Conservation (phyloP, 2,888 invertebrate genomes). For the Bellardia pandia region DNA sequence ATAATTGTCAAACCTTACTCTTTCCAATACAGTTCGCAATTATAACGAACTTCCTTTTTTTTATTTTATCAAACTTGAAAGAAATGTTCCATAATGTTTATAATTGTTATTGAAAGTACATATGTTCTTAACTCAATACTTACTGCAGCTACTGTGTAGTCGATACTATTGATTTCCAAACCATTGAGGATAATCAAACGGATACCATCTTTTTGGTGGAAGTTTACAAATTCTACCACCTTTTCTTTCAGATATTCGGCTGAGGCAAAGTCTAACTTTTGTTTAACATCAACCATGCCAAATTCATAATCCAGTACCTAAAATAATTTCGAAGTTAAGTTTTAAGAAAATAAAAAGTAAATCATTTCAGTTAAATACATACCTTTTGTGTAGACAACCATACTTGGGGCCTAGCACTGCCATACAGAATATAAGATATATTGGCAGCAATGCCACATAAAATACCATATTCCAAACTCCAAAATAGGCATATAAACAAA, state of each 20-base stretch:
- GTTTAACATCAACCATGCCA: conserved; percentile 88
- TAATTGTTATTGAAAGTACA: background rate
- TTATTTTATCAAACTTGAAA: too few species aligned
- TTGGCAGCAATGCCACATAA: conserved; percentile 92
- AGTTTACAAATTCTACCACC: conserved; percentile 90
- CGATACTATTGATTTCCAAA: conserved; percentile 86
- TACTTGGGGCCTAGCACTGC: conserved; percentile 92
- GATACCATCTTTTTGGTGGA: conserved; percentile 85
- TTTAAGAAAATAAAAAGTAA: background rate
- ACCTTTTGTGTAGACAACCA: conserved; percentile 84
- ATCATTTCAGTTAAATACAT: background rate
- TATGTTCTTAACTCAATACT: conserved; percentile 60
- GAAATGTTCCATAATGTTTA: too few species aligned
- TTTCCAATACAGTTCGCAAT: too few species aligned
- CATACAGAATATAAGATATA: conserved; percentile 92
- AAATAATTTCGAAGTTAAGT: conserved; percentile 7
- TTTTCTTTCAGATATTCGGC: conserved; percentile 89
- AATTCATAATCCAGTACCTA: conserved; percentile 84
- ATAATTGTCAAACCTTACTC: too few species aligned
- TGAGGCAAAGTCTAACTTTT: conserved; percentile 91
- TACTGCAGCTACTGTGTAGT: conserved; percentile 87
- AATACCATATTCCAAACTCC: conserved; percentile 95
- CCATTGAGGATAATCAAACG: conserved; percentile 90
- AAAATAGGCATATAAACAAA: conserved; percentile 91
- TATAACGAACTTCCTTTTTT: too few species aligned